Percentiles rank a stretch among this genome's conserved stretches.
Evolutionary conservation across 2,797 vertebrate species (phyloP).

Genomic region (Semaprochilodus insignis): DNA sequence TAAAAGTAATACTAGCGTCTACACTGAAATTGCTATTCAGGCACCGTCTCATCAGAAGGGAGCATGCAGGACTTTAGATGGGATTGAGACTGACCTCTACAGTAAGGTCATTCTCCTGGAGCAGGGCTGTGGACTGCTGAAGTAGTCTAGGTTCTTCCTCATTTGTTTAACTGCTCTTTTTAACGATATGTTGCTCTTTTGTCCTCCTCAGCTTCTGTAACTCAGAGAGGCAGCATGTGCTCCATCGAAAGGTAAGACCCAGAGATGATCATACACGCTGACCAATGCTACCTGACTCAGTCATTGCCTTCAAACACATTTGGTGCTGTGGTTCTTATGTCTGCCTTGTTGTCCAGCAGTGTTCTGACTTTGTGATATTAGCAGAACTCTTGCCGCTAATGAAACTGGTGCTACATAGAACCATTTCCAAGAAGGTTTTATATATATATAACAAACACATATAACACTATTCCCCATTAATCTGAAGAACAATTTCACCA

Average conservation of each 20-base stretch:
- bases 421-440: too few relatives aligned
- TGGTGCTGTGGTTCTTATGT: not conserved
- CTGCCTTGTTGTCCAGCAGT: not conserved
- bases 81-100: not conserved
- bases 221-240: slow-evolving; percentile 1
- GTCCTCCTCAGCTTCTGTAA: slow-evolving; percentile 37
- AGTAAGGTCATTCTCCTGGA: too few relatives aligned
- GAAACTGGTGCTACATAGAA: too few relatives aligned
- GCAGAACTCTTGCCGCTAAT: too few relatives aligned
- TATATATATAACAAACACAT: too few relatives aligned
- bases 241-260: slow-evolving; percentile 3
- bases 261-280: not conserved
- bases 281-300: not conserved
- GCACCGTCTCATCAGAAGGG: not conserved
- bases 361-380: too few relatives aligned
- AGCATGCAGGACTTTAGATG: not conserved
- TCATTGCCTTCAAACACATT: not conserved
- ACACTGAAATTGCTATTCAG: not conserved
- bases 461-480: too few relatives aligned
- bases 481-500: too few relatives aligned
- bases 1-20: too few relatives aligned
- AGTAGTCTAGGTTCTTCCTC: too few relatives aligned
- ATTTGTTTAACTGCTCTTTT: too few relatives aligned
- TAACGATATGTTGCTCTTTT: not conserved
- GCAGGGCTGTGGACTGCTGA: too few relatives aligned